A percentile compares a stretch with the other conserved stretches of the same genome.
Conservation (phyloP, 2,113 vertebrate species). For the Pogona vitticeps region DNA sequence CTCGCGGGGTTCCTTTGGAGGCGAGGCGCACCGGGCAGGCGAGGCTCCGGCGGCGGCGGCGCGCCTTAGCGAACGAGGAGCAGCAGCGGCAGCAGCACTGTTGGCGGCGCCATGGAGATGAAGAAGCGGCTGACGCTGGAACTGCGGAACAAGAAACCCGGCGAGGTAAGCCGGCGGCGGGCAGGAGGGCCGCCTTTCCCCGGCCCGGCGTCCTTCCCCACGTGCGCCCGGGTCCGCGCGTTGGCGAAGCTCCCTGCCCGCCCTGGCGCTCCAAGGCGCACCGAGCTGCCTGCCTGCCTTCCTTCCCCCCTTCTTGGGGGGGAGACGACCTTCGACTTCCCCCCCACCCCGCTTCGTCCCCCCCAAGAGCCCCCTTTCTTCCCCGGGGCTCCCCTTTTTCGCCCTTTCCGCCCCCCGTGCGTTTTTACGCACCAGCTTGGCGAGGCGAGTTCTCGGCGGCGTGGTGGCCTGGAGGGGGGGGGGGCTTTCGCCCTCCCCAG, state of each 20-base stretch:
- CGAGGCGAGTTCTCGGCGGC: too few relatives aligned
- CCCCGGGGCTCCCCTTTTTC: neutral
- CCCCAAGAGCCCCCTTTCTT: too few relatives aligned
- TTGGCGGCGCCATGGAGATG: conserved; percentile 71
- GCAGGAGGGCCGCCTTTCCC: neutral
- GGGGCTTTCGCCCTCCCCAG: neutral
- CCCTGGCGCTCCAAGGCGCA: too few relatives aligned
- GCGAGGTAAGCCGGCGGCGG: conserved; percentile 58
- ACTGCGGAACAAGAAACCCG: conserved; percentile 73
- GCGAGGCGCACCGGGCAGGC: too few relatives aligned
- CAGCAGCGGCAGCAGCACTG: neutral
- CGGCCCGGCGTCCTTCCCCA: neutral
- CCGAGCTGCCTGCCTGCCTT: too few relatives aligned
- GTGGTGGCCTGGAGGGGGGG: too few relatives aligned
- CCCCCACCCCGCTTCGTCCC: neutral
- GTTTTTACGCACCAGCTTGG: neutral
- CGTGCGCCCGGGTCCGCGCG: neutral
- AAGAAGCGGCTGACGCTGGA: conserved; percentile 73
- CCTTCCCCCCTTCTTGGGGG: neutral
- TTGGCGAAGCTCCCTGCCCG: too few relatives aligned
- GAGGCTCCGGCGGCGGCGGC: too few relatives aligned
- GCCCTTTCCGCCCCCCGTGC: neutral
- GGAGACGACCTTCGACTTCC: neutral
- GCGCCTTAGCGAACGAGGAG: neutral
- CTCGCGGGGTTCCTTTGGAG: neutral